Evolutionary conservation across 1,140 invertebrate species (phyloP), one percentile per base, ranked within the genome.

Genomic region (Copidosoma floridanum): DNA sequence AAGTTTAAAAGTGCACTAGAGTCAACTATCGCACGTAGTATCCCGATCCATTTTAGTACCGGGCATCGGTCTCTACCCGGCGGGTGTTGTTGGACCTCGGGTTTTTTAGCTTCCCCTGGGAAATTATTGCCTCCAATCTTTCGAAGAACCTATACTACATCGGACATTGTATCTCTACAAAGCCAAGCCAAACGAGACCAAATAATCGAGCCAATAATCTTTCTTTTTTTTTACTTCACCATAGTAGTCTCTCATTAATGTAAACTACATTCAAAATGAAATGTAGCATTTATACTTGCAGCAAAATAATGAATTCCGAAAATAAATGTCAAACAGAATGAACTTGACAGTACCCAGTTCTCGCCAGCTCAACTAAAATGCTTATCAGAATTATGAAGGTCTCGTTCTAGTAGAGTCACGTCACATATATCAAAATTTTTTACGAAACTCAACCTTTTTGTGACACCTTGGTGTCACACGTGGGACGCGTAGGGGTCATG

Each of bases 61-160:
- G n/a, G n/a, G n/a, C n/a, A 48, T 48, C 46, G 26, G 29, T 27
- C 29, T 6, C 46, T 27, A 27, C 7, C 12, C 23, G 26, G 14
- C 18, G 24, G 24, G 46, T 26, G 24, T 29, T 48, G 23, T 48
- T 48, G 20, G 3, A 20, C 41, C n/a, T n/a, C n/a, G n/a, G n/a
- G n/a, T n/a, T n/a, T n/a, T 27, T 48, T 20, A 20, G 29, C 20
- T 48, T 37, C 55, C 43, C 55, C 26, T 21, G 55, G 55, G 55
- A 57, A 57, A 57, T 57, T 57, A 57, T 57, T 57, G 55, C 38
- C 48, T 35, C 37, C 27, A 48, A 57, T 57, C 47, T 57, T 47
- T 21, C 24, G 23, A 57, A 46, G 43, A 48, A 40, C 29, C 43
- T 48, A n/a, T n/a, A 47, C 46, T 48, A 24, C 38, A 57, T 57